These are phyloP conservation scores for Platycnemis pennipes DNA, from an alignment of 2,888 invertebrate genomes.

Conservation along the genomic window DNA sequence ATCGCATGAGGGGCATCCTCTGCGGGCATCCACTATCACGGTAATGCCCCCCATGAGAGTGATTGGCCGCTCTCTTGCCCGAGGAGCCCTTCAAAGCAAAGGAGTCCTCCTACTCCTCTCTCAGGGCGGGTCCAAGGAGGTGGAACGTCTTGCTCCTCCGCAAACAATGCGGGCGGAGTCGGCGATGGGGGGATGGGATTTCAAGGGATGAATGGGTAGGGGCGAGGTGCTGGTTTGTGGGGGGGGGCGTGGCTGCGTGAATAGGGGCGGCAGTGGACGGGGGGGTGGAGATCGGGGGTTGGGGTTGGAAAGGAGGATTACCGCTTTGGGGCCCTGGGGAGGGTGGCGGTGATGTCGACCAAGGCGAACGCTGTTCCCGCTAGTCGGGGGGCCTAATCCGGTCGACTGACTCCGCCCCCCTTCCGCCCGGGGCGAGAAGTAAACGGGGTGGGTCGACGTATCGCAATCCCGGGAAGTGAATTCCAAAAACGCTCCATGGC, in stretches of 20 bases:
- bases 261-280: background rate
- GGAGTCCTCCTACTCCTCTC: background rate
- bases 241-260: background rate
- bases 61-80: background rate
- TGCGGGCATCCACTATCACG: background rate
- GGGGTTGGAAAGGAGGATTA: background rate
- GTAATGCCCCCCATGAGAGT: background rate
- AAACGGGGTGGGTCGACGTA: background rate
- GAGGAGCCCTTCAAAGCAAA: background rate
- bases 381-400: background rate
- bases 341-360: background rate
- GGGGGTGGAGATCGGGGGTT: background rate
- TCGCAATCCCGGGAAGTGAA: background rate
- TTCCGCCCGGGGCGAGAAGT: constrained; percentile 15
- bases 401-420: background rate
- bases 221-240: background rate
- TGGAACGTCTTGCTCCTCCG: background rate
- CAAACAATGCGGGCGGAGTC: constrained; percentile 4
- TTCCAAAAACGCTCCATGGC: background rate
- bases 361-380: background rate
- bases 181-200: background rate
- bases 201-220: background rate
- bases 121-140: background rate
- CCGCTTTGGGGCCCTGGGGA: background rate
- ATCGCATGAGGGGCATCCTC: background rate